Evolutionary conservation across 2,888 invertebrate genomes (phyloP).

Genomic region (Archips crataeganus): DNA sequence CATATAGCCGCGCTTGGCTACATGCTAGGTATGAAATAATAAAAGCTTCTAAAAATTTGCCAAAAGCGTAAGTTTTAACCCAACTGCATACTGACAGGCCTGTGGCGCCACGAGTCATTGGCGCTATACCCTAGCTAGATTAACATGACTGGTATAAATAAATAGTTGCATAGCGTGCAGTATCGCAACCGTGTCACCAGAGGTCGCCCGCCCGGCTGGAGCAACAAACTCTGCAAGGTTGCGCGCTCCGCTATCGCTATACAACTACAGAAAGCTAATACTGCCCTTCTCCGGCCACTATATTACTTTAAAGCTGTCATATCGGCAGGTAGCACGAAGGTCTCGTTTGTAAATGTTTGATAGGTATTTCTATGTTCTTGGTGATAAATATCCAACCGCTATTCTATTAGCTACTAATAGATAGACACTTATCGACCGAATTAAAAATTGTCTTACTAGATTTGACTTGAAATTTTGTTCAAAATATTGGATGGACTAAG

Average conservation of each 20-base stretch:
- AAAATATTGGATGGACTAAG: background rate
- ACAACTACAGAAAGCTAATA: conserved; percentile 70
- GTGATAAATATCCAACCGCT: background rate
- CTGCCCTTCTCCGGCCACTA: conserved; percentile 80
- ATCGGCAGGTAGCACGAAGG: conserved; percentile 75
- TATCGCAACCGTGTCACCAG: conserved; percentile 71
- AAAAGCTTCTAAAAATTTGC: background rate
- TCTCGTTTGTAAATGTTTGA: conserved; percentile 51
- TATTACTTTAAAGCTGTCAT: conserved; percentile 71
- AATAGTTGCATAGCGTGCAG: conserved; percentile 52
- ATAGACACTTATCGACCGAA: background rate
- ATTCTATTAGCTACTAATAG: background rate
- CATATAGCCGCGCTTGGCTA: no score
- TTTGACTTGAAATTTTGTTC: background rate
- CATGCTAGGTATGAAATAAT: background rate
- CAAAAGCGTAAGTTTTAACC: background rate
- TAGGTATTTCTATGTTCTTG: conserved; percentile 31
- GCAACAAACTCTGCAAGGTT: conserved; percentile 86
- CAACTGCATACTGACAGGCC: background rate
- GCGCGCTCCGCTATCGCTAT: conserved; percentile 74
- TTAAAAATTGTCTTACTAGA: background rate
- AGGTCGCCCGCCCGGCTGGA: conserved; percentile 67
- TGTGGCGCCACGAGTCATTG: background rate
- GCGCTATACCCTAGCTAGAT: conserved; percentile 3
- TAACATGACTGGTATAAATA: conserved; percentile 6